Conservation (phyloP, 2,797 vertebrate species). For the Poecilia picta region DNA sequence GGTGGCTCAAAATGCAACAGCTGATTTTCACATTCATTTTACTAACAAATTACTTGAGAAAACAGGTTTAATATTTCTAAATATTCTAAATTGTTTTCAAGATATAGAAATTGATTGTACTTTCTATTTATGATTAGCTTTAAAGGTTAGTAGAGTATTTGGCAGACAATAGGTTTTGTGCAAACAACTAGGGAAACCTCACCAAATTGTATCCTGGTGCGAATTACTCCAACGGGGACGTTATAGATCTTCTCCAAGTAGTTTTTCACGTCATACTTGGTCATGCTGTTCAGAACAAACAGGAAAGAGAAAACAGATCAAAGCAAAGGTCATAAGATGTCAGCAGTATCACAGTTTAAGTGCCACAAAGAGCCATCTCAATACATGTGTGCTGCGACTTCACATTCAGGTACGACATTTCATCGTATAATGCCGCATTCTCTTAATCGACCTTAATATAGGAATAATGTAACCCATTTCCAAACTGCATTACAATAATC, state of each 20-base stretch:
- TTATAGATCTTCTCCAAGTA: constrained; percentile 94
- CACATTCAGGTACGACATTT: constrained; percentile 8
- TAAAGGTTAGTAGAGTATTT: background rate
- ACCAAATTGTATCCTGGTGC: constrained; percentile 95
- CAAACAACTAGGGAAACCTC: constrained; percentile 68
- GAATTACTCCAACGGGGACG: constrained; percentile 87
- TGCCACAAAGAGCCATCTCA: constrained; percentile 13
- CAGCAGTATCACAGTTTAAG: constrained; percentile 23
- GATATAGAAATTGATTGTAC: background rate
- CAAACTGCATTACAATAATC: constrained; percentile 60
- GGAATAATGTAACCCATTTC: constrained; percentile 45
- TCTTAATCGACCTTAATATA: constrained; percentile 36
- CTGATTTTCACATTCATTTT: background rate
- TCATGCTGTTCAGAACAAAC: constrained; percentile 86
- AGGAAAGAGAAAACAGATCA: constrained; percentile 22
- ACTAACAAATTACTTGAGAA: background rate
- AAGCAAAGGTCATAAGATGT: constrained; percentile 30
- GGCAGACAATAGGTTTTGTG: constrained; percentile 21
- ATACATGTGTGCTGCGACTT: constrained; percentile 10
- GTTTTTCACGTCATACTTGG: constrained; percentile 90
- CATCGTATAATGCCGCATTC: constrained; percentile 3
- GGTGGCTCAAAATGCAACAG: background rate
- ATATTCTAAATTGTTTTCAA: background rate
- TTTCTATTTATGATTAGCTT: background rate
- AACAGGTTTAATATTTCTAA: background rate